Percentiles rank a stretch among this genome's conserved stretches.
phyloP scores from a whole-genome alignment of 2,888 invertebrate genomes.

The Pterostichus madidus region DNA sequence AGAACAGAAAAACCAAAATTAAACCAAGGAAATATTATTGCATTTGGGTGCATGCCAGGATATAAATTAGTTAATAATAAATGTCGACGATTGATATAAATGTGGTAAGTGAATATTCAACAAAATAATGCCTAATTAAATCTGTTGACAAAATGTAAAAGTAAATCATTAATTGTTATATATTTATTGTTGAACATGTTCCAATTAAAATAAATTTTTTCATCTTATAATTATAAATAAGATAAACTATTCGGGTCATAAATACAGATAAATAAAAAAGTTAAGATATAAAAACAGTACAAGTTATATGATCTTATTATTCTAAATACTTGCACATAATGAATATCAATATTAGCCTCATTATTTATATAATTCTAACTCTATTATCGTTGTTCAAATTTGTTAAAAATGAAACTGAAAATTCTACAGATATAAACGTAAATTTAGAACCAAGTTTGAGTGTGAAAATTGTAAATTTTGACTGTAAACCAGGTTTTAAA shows the following conservation, averaged over 20 bases:
- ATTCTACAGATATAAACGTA: background rate
- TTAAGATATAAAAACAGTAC: background rate
- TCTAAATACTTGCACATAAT: background rate
- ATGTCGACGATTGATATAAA: slow-evolving; percentile 31
- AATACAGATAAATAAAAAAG: slow-evolving; percentile 1
- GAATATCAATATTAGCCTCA: background rate
- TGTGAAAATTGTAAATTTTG: slow-evolving; percentile 8
- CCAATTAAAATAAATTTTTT: slow-evolving; percentile 1
- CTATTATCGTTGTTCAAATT: background rate
- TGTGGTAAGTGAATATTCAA: background rate
- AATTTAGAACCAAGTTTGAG: background rate
- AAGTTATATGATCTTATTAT: background rate
- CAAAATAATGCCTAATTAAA: background rate
- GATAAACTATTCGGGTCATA: background rate
- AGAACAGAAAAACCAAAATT: slow-evolving; percentile 4
- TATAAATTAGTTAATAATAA: slow-evolving; percentile 24
- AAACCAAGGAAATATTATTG: slow-evolving; percentile 1
- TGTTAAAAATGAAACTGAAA: slow-evolving; percentile 22
- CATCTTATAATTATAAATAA: background rate
- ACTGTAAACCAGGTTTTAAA: slow-evolving; percentile 20
- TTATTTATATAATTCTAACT: background rate
- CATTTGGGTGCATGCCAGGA: slow-evolving; percentile 5
- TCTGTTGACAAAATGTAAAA: slow-evolving; percentile 10
- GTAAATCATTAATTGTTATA: background rate
- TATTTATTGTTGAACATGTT: background rate